phyloP scores from a whole-genome alignment of 2,797 vertebrate species.

The Micromesistius poutassou region DNA sequence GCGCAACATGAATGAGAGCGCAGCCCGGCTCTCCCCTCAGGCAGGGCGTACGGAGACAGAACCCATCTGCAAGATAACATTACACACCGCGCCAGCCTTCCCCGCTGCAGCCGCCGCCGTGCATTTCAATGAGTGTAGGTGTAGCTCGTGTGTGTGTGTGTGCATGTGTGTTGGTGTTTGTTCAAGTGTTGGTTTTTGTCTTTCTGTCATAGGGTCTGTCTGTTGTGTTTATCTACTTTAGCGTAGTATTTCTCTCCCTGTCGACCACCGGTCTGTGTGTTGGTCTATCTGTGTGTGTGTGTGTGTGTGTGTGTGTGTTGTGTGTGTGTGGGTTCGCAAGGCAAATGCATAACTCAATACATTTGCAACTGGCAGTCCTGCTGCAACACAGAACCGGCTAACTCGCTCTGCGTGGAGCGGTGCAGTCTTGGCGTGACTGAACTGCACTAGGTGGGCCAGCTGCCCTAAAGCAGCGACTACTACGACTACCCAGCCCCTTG shows the following conservation, averaged over 20 bases:
- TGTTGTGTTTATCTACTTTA: background rate
- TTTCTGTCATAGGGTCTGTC: constrained; percentile 19
- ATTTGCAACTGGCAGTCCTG: no score
- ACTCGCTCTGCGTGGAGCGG: no score
- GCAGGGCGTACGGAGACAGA: constrained; percentile 58
- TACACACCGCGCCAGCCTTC: constrained; percentile 63
- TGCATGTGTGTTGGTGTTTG: constrained; percentile 28
- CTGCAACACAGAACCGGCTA: no score
- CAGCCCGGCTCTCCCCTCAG: constrained; percentile 52
- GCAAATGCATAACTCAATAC: background rate
- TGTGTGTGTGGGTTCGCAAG: background rate
- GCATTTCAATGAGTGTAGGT: constrained; percentile 54
- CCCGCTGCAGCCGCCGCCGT: constrained; percentile 39
- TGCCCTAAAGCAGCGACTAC: no score
- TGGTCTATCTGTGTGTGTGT: no score
- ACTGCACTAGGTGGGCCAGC: no score
- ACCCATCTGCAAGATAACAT: constrained; percentile 69
- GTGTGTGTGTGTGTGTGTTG: no score
- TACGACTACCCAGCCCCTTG: no score
- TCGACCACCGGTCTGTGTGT: background rate
- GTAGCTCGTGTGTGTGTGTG: constrained; percentile 14
- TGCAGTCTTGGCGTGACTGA: no score
- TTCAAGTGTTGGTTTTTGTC: constrained; percentile 9
- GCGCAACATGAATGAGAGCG: constrained; percentile 65
- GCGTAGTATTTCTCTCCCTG: background rate